Percentiles rank a stretch among this genome's conserved stretches.
phyloP scores from a whole-genome alignment of 2,113 vertebrate species.

The Anas platyrhynchos region DNA sequence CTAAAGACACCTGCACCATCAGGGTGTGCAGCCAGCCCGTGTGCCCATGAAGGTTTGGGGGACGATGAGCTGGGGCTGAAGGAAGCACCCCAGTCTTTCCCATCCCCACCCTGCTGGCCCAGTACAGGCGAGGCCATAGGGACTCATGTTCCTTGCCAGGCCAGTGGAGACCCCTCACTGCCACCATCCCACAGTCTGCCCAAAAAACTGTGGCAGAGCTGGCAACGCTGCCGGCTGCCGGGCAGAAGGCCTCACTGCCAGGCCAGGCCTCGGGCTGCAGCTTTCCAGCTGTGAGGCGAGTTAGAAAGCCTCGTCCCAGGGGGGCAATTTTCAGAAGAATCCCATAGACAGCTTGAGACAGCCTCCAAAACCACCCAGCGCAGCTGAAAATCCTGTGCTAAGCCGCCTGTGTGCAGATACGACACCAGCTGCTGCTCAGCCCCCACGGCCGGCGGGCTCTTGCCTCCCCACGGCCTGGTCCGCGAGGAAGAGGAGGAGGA shows the following conservation, averaged over 20 bases:
- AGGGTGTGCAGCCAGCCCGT: neutral
- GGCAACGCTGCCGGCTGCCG: accelerated
- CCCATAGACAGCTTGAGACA: neutral
- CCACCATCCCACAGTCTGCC: accelerated
- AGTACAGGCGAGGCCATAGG: accelerated
- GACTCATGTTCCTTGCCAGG: neutral
- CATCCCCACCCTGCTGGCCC: neutral
- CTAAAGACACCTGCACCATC: neutral
- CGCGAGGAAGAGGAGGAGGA: accelerated
- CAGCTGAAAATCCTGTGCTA: neutral
- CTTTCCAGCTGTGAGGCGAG: neutral
- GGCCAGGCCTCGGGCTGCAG: neutral
- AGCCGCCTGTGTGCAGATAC: neutral
- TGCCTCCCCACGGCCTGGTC: neutral
- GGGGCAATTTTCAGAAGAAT: neutral
- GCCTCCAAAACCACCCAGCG: neutral
- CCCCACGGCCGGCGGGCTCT: accelerated
- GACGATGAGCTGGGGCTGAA: neutral
- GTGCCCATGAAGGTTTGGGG: neutral
- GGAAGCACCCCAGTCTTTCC: neutral
- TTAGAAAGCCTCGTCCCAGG: neutral
- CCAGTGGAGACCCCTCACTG: neutral
- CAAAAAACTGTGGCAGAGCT: neutral
- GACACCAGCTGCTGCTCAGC: accelerated
- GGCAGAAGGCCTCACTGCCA: neutral